A percentile compares a stretch with the other conserved stretches of the same genome.
These are phyloP conservation scores for Datnioides undecimradiatus DNA, from an alignment of 2,113 vertebrate genomes.

Conservation along the genomic window DNA sequence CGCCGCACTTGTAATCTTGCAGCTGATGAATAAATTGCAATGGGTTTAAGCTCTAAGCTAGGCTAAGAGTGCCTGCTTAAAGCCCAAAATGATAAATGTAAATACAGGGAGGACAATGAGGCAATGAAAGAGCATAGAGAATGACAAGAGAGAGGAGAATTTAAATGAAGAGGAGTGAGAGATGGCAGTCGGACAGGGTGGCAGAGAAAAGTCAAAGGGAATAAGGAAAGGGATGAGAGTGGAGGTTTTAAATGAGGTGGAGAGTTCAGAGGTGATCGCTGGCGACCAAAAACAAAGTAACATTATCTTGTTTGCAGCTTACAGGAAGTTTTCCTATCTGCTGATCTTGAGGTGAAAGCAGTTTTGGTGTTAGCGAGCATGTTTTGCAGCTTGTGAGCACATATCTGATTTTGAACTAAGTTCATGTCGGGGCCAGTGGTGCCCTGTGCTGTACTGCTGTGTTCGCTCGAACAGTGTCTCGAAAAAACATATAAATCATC, in stretches of 20 bases:
- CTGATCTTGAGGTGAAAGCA: background rate
- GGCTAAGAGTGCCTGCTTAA: constrained; percentile 40
- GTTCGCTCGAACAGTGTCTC: background rate
- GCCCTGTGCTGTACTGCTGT: background rate
- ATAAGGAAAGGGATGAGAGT: constrained; percentile 36
- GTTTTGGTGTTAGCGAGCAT: background rate
- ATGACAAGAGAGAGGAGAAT: constrained; percentile 63
- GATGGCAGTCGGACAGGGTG: background rate
- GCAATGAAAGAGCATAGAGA: constrained; percentile 61
- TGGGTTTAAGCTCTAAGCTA: constrained; percentile 48
- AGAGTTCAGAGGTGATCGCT: constrained; percentile 40
- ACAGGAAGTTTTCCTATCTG: background rate
- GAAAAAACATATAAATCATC: background rate
- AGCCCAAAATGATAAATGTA: constrained; percentile 66
- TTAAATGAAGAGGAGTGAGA: constrained; percentile 54
- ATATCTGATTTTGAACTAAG: background rate
- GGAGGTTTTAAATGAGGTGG: constrained; percentile 33
- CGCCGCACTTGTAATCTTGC: constrained; percentile 45
- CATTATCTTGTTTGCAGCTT: constrained; percentile 24
- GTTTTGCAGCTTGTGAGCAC: background rate
- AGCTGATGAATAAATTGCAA: constrained; percentile 53
- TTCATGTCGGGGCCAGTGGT: background rate
- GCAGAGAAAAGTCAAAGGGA: constrained; percentile 17
- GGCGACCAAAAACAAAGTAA: constrained; percentile 32
- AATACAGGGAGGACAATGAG: constrained; percentile 52